Conservation (phyloP, 1,140 invertebrate genomes). For the Periplaneta americana region DNA sequence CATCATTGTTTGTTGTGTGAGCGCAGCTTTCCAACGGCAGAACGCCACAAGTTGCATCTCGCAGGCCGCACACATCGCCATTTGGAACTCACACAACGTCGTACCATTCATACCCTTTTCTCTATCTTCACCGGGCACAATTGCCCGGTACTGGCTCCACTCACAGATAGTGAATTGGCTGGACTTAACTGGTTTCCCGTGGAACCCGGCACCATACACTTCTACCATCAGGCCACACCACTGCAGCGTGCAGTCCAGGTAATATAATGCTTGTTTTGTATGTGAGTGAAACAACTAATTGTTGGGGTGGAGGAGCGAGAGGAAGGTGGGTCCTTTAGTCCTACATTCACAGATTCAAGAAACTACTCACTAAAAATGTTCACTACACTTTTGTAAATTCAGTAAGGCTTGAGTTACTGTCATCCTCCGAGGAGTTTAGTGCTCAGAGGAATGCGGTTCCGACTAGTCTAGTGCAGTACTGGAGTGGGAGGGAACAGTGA, state of each 20-base stretch:
- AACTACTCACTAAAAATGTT: no score
- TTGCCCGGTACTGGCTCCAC: slow-evolving; percentile 37
- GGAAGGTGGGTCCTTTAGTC: no score
- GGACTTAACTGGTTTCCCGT: slow-evolving; percentile 22
- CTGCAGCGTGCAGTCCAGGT: slow-evolving; percentile 43
- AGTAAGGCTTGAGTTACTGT: no score
- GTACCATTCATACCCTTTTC: slow-evolving; percentile 41
- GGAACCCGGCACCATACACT: slow-evolving; percentile 28
- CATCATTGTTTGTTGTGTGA: slow-evolving; percentile 39
- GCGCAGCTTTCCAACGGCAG: slow-evolving; percentile 38
- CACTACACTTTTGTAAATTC: no score
- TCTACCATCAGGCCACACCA: slow-evolving; percentile 36
- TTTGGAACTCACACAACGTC: slow-evolving; percentile 38
- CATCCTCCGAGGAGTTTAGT: no score
- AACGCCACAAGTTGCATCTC: slow-evolving; percentile 36
- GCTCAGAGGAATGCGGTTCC: no score
- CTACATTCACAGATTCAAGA: no score
- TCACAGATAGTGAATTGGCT: slow-evolving; percentile 31
- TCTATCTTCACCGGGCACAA: slow-evolving; percentile 41
- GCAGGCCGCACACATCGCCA: slow-evolving; percentile 39
- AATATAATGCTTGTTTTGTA: slow-evolving; percentile 3
- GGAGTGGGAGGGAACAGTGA: no score
- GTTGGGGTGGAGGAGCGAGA: no score
- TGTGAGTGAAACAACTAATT: no score
- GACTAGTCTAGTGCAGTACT: no score